phyloP scores from a whole-genome alignment of 2,888 invertebrate genomes.

The Itoplectis maculator region DNA sequence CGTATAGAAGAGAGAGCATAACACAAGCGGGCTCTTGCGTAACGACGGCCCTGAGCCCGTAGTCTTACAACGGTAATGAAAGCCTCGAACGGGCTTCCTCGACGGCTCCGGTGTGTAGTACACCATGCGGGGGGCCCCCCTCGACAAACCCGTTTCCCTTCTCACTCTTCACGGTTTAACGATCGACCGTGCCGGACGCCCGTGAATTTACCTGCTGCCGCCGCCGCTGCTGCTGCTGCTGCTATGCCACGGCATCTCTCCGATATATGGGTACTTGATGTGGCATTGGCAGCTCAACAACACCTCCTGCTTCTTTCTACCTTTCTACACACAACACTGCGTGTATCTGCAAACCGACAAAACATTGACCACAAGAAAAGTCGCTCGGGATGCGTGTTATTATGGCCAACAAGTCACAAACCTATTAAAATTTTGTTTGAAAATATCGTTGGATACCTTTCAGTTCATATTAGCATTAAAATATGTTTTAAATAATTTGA shows the following conservation, averaged over 20 bases:
- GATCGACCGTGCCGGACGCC: slow-evolving; percentile 61
- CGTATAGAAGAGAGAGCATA: slow-evolving; percentile 24
- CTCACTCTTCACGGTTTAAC: slow-evolving; percentile 68
- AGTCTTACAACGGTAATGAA: slow-evolving; percentile 81
- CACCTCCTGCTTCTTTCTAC: slow-evolving; percentile 34
- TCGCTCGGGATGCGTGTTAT: background rate
- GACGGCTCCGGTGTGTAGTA: slow-evolving; percentile 64
- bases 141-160: slow-evolving; percentile 78
- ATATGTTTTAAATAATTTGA: background rate
- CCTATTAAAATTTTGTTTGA: background rate
- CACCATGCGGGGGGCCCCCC: slow-evolving; percentile 50
- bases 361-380: background rate
- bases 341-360: background rate
- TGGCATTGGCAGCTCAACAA: slow-evolving; percentile 36
- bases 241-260: slow-evolving; percentile 35
- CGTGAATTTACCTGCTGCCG: slow-evolving; percentile 56
- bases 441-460: background rate
- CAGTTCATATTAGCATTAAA: background rate
- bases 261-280: slow-evolving; percentile 46
- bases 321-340: slow-evolving; percentile 18
- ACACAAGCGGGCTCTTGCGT: slow-evolving; percentile 73
- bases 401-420: background rate
- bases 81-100: slow-evolving; percentile 79
- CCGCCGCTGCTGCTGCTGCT: slow-evolving; percentile 23
- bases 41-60: slow-evolving; percentile 79